Percentiles rank a stretch among this genome's conserved stretches.
phyloP scores from a whole-genome alignment of 2,888 invertebrate species.

The Acrocera orbiculus region DNA sequence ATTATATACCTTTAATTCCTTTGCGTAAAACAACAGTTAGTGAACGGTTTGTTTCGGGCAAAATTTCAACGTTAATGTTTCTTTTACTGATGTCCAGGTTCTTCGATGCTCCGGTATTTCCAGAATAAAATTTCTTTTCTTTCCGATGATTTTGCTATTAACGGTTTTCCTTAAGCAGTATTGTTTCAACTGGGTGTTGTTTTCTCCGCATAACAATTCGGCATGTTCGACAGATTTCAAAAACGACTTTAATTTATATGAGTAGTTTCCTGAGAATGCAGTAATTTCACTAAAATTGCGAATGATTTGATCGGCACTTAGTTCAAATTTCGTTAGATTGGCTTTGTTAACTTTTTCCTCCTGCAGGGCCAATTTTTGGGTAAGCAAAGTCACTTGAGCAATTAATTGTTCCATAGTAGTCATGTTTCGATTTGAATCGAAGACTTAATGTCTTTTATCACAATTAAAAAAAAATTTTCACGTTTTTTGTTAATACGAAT shows the following conservation, averaged over 20 bases:
- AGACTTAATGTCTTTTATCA: too few relatives aligned
- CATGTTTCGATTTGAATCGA: too few relatives aligned
- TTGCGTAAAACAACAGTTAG: constrained; percentile 2
- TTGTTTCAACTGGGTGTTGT: constrained; percentile 1
- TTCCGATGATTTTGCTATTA: constrained; percentile 7
- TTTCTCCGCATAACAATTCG: background rate
- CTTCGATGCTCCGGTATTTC: constrained; percentile 5
- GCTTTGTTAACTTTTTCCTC: background rate
- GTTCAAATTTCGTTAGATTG: constrained; percentile 2
- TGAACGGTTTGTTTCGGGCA: constrained; percentile 2
- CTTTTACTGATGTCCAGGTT: constrained; percentile 1
- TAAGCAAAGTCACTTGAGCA: background rate
- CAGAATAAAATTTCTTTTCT: constrained; percentile 4
- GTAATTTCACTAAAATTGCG: constrained; percentile 2
- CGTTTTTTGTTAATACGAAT: too few relatives aligned
- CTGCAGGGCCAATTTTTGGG: constrained; percentile 1
- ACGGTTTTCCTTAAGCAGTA: constrained; percentile 5
- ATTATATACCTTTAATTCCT: constrained; percentile 5
- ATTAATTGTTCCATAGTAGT: background rate
- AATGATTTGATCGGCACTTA: constrained; percentile 2
- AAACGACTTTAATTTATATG: constrained; percentile 3
- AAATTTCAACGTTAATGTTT: constrained; percentile 1
- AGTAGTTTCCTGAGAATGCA: constrained; percentile 2
- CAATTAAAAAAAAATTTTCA: too few relatives aligned
- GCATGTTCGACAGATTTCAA: background rate